Conservation (phyloP, 2,888 invertebrate species). For the Odontothrips loti region DNA sequence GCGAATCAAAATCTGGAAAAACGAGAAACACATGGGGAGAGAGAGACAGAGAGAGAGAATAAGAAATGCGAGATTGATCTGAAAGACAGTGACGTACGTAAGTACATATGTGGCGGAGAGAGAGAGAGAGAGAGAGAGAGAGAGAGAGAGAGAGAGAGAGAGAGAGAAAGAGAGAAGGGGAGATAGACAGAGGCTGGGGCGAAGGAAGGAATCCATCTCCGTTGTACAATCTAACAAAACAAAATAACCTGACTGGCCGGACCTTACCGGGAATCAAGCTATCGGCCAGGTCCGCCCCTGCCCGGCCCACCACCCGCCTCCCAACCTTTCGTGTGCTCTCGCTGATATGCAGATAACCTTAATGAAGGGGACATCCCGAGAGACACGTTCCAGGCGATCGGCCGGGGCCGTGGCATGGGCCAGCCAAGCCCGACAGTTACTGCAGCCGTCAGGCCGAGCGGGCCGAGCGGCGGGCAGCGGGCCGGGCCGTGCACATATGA, state of each 20-base stretch:
- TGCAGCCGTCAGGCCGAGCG: no score
- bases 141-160: neutral
- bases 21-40: constrained; percentile 7
- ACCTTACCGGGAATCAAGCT: constrained; percentile 24
- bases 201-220: constrained; percentile 8
- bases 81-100: constrained; percentile 6
- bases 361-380: constrained; percentile 25
- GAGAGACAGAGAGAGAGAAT: neutral
- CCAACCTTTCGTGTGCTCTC: neutral
- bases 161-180: neutral
- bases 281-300: constrained; percentile 12
- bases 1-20: constrained; percentile 25
- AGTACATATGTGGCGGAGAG: neutral
- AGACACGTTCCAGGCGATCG: constrained; percentile 19
- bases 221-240: constrained; percentile 25
- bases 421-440: neutral
- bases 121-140: neutral
- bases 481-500: no score
- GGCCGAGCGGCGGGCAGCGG: no score
- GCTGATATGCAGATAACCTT: constrained; percentile 25
- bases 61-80: constrained; percentile 6
- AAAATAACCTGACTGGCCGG: constrained; percentile 16
- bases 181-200: neutral
- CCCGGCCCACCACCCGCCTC: neutral
- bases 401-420: neutral